A percentile compares a stretch with the other conserved stretches of the same genome.
Conservation (phyloP, 2,888 invertebrate genomes). For the Ectropis crepuscularia region DNA sequence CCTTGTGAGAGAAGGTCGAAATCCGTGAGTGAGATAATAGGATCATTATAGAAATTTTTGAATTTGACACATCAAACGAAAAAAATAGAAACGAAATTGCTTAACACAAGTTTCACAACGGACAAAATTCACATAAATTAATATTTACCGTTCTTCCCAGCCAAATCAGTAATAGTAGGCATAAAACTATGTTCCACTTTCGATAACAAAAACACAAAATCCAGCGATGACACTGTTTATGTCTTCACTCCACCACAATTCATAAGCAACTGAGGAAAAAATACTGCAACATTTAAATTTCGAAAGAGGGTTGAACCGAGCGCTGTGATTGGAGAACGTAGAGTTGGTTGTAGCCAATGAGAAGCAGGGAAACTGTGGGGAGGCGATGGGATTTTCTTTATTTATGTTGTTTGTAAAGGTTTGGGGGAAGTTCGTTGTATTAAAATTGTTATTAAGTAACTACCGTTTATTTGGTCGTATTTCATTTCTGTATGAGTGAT, state of each 20-base stretch:
- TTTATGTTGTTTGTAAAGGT: neutral
- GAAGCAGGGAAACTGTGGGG: conserved; percentile 45
- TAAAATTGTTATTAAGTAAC: neutral
- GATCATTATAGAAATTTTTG: too few relatives aligned
- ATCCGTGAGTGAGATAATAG: too few relatives aligned
- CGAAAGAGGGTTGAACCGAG: conserved; percentile 59
- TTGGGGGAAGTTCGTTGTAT: neutral
- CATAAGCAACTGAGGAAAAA: conserved; percentile 60
- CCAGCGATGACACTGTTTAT: neutral
- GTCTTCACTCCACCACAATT: conserved; percentile 38
- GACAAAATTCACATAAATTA: neutral
- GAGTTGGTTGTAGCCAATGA: conserved; percentile 55
- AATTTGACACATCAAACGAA: too few relatives aligned
- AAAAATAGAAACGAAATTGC: too few relatives aligned
- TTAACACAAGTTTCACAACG: neutral
- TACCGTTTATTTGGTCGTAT: too few relatives aligned
- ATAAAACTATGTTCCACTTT: conserved; percentile 56
- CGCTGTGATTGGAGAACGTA: conserved; percentile 59
- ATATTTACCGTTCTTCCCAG: conserved; percentile 50
- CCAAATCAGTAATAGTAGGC: conserved; percentile 71
- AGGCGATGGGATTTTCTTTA: conserved; percentile 35
- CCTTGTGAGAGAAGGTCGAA: too few relatives aligned
- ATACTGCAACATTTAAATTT: conserved; percentile 59
- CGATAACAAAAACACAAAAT: conserved; percentile 14
- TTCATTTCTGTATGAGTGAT: neutral